A percentile compares a stretch with the other conserved stretches of the same genome.
These are phyloP conservation scores for Triplophysa bombifrons DNA, from an alignment of 2,797 vertebrate genomes.

Conservation along the genomic window DNA sequence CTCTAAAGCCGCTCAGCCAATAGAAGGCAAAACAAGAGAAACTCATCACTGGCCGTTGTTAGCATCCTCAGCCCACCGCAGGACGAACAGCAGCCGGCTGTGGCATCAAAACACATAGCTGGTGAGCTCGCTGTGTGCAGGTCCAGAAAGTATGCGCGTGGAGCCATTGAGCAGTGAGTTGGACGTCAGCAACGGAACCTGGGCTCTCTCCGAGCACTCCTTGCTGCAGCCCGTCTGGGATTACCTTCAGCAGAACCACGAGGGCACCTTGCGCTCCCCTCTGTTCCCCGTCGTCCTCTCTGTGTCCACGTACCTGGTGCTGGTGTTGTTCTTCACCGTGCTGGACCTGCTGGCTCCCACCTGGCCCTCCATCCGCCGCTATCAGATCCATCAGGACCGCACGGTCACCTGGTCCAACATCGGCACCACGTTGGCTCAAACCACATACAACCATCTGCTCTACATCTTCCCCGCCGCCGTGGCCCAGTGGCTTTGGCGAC, in stretches of 20 bases:
- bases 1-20: slow-evolving; percentile 26
- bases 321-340: slow-evolving; percentile 74
- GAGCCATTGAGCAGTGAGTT: slow-evolving; percentile 38
- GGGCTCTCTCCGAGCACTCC: slow-evolving; percentile 59
- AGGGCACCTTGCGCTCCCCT: slow-evolving; percentile 74
- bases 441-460: slow-evolving; percentile 79
- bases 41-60: slow-evolving; percentile 17
- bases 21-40: slow-evolving; percentile 26
- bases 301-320: slow-evolving; percentile 75
- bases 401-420: slow-evolving; percentile 73
- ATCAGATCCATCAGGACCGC: slow-evolving; percentile 75
- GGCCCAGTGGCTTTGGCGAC: slow-evolving; percentile 82
- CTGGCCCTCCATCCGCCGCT: slow-evolving; percentile 76
- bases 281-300: slow-evolving; percentile 80
- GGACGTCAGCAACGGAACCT: slow-evolving; percentile 53
- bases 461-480: slow-evolving; percentile 79
- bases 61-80: slow-evolving; percentile 40
- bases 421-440: slow-evolving; percentile 73
- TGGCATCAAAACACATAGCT: background rate
- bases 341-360: slow-evolving; percentile 78
- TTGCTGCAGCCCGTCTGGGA: slow-evolving; percentile 80
- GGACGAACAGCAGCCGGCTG: slow-evolving; percentile 6
- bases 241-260: slow-evolving; percentile 77
- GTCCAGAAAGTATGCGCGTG: slow-evolving; percentile 26
- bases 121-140: background rate